phyloP scores from a whole-genome alignment of 1,140 invertebrate species.

The Oppia nitens region DNA sequence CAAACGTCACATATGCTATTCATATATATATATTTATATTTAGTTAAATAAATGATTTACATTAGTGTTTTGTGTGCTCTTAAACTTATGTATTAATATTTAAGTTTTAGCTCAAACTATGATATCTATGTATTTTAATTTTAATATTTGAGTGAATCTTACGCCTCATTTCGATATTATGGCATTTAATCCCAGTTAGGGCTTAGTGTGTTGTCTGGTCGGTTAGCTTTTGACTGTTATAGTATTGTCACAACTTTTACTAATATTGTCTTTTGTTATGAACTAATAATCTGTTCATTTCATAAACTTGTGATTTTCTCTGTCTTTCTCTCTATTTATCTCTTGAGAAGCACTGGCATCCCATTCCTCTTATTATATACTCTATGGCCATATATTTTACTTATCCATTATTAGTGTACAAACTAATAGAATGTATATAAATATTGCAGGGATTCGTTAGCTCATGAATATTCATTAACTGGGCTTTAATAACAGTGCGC shows the following conservation, averaged over 20 bases:
- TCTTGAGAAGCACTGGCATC: neutral
- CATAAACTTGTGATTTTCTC: neutral
- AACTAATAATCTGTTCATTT: neutral
- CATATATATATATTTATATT: neutral
- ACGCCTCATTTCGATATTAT: neutral
- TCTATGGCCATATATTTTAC: no score
- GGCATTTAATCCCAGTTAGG: neutral
- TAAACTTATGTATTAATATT: neutral
- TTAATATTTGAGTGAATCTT: neutral
- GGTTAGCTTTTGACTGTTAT: neutral
- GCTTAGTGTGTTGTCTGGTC: neutral
- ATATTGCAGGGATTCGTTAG: neutral
- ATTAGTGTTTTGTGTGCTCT: no score
- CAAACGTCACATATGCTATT: neutral
- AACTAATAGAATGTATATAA: neutral
- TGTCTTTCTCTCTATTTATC: neutral
- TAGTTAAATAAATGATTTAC: neutral
- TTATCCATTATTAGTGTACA: no score
- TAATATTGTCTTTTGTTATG: neutral
- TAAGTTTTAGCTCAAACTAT: no score
- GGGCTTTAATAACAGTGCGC: slow-evolving; percentile 1
- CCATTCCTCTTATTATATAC: no score
- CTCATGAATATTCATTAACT: slow-evolving; percentile 5
- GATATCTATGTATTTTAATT: neutral
- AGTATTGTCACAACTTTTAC: neutral